Conservation (phyloP, 1,140 invertebrate species). For the Formica selysi region DNA sequence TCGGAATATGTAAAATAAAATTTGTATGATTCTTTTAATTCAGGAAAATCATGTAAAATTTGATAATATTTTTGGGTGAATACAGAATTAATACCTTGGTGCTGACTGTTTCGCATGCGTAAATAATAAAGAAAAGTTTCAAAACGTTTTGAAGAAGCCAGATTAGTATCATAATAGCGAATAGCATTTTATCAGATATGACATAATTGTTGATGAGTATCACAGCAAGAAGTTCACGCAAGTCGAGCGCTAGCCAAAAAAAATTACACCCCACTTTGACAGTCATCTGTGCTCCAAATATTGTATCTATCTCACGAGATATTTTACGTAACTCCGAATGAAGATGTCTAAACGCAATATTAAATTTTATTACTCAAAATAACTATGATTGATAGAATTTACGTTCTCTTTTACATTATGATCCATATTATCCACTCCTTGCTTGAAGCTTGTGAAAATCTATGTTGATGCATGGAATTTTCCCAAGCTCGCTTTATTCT, state of each 20-base stretch:
- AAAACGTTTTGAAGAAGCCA: neutral
- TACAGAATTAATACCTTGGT: conserved; percentile 13
- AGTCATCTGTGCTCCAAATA: conserved; percentile 29
- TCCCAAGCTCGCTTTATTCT: neutral
- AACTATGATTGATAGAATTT: neutral
- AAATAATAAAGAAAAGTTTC: conserved; percentile 24
- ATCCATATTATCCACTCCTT: neutral
- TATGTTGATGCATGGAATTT: neutral
- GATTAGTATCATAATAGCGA: accelerated
- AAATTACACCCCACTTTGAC: conserved; percentile 5
- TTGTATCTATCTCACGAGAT: neutral
- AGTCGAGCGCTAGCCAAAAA: neutral
- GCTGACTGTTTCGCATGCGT: neutral
- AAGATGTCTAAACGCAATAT: conserved; percentile 23
- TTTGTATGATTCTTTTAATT: neutral
- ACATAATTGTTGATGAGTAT: neutral
- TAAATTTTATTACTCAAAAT: neutral
- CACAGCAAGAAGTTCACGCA: neutral
- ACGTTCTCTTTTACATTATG: neutral
- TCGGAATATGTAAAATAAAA: neutral
- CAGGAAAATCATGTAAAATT: neutral
- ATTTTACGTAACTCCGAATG: conserved; percentile 27
- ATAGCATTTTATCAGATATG: neutral
- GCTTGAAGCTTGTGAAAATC: neutral
- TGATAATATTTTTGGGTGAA: neutral